Conservation (phyloP, 2,888 invertebrate genomes). For the Platypus cylindrus region DNA sequence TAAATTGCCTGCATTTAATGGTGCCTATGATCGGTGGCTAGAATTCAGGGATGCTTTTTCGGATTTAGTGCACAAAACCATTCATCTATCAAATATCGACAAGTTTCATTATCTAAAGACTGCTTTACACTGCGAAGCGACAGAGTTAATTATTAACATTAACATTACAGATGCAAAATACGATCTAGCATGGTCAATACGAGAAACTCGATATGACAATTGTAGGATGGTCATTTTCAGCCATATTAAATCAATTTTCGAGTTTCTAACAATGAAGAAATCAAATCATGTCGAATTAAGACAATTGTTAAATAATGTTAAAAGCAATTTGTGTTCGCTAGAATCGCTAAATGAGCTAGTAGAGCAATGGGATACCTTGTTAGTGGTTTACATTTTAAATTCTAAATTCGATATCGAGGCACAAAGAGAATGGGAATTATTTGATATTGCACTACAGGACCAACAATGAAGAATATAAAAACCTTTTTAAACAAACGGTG, state of each 20-base stretch:
- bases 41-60: slow-evolving; percentile 14
- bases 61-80: slow-evolving; percentile 11
- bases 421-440: slow-evolving; percentile 10
- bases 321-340: slow-evolving; percentile 11
- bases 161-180: slow-evolving; percentile 16
- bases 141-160: slow-evolving; percentile 11
- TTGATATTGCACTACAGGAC: slow-evolving; percentile 2
- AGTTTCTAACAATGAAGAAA: slow-evolving; percentile 7
- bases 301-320: slow-evolving; percentile 10
- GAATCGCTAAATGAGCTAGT: slow-evolving; percentile 7
- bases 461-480: slow-evolving; percentile 9
- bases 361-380: slow-evolving; percentile 10
- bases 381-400: slow-evolving; percentile 10
- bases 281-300: slow-evolving; percentile 11
- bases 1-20: slow-evolving; percentile 8
- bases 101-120: slow-evolving; percentile 16
- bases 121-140: slow-evolving; percentile 10
- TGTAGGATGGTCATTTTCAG: slow-evolving; percentile 14
- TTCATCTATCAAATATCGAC: slow-evolving; percentile 9
- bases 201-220: slow-evolving; percentile 15
- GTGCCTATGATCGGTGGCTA: slow-evolving; percentile 11
- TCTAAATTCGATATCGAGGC: slow-evolving; percentile 8
- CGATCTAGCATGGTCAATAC: slow-evolving; percentile 12
- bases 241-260: slow-evolving; percentile 17
- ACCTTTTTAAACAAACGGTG: slow-evolving; percentile 10